These are phyloP conservation scores for Pygoscelis antarcticus DNA, from an alignment of 2,113 vertebrate species.

Conservation along the genomic window DNA sequence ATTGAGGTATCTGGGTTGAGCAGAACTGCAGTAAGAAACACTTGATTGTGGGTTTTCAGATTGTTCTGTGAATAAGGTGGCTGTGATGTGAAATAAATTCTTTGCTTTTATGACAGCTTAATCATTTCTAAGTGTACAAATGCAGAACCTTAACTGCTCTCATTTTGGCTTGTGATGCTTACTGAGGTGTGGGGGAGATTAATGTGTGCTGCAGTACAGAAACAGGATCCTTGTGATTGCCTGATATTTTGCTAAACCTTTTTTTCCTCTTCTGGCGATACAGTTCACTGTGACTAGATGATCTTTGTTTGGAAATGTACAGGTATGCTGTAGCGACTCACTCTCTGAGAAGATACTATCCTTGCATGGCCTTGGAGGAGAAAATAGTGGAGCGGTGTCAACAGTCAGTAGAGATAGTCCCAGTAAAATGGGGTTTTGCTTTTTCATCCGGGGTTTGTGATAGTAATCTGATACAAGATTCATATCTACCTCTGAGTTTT, in stretches of 20 bases:
- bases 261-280: neutral
- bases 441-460: neutral
- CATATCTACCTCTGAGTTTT: neutral
- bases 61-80: neutral
- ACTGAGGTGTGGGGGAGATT: neutral
- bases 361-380: fast-evolving
- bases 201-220: neutral
- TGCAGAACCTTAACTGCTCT: neutral
- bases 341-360: no score
- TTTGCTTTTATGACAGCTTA: neutral
- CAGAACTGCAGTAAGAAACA: neutral
- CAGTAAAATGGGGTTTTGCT: fast-evolving
- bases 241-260: neutral
- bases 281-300: neutral
- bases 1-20: neutral
- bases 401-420: neutral
- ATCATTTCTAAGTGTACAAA: neutral
- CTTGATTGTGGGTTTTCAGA: neutral
- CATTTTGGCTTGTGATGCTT: neutral
- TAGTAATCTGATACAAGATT: neutral
- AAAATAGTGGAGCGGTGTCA: neutral
- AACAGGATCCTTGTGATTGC: neutral
- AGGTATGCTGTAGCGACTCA: neutral
- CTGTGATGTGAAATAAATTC: neutral
- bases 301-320: neutral